Conservation (phyloP, 2,888 invertebrate species). For the Boloria euphrosyne region DNA sequence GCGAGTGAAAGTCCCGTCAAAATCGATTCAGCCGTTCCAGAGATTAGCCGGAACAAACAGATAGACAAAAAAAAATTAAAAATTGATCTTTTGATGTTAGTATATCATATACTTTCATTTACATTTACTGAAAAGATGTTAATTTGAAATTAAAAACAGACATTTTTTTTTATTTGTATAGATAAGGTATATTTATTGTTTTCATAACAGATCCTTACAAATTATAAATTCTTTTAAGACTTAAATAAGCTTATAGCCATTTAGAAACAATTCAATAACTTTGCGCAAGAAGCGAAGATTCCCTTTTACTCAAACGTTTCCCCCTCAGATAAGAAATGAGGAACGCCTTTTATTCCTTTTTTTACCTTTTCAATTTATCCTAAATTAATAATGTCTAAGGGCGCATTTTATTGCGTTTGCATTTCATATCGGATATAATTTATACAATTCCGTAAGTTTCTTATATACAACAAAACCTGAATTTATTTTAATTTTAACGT, state of each 20-base stretch:
- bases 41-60: too few species aligned
- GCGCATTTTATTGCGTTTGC: conserved; percentile 54
- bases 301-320: conserved; percentile 29
- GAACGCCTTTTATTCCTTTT: conserved; percentile 51
- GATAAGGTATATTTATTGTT: conserved; percentile 23
- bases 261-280: conserved; percentile 35
- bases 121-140: too few species aligned
- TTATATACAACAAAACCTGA: too few species aligned
- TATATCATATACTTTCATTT: too few species aligned
- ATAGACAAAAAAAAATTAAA: too few species aligned
- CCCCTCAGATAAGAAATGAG: conserved; percentile 34
- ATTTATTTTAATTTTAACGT: too few species aligned
- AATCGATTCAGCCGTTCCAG: too few species aligned
- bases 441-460: conserved; percentile 42
- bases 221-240: conserved; percentile 1
- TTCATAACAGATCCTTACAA: background rate
- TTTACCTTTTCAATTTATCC: conserved; percentile 61
- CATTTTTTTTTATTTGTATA: too few species aligned
- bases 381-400: conserved; percentile 67
- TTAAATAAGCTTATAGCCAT: conserved; percentile 27
- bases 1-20: too few species aligned
- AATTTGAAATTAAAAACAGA: too few species aligned
- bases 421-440: conserved; percentile 48
- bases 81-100: too few species aligned
- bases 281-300: conserved; percentile 32